phyloP scores from a whole-genome alignment of 2,888 invertebrate species.

The Chloroclystis v-ata region DNA sequence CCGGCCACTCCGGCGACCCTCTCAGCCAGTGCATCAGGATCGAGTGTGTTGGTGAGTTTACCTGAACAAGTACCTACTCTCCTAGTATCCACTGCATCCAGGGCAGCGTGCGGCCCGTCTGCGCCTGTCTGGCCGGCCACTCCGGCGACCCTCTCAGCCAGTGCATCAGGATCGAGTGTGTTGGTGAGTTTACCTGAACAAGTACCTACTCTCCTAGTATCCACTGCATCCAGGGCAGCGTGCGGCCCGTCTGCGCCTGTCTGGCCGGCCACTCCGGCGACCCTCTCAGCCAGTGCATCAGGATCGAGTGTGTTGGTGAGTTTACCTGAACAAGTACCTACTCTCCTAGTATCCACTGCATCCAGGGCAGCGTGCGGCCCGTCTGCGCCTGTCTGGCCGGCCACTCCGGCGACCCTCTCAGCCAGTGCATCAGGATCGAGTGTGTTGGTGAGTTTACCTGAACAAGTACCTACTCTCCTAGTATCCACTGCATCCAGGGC shows the following conservation, averaged over 20 bases:
- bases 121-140: conserved; percentile 87
- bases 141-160: conserved; percentile 87
- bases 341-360: no score
- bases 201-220: no score
- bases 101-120: conserved; percentile 85
- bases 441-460: conserved; percentile 82
- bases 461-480: conserved; percentile 48
- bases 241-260: conserved; percentile 88
- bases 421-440: conserved; percentile 84
- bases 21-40: conserved; percentile 84
- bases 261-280: conserved; percentile 88
- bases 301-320: conserved; percentile 83
- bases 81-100: conserved; percentile 82
- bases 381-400: conserved; percentile 89
- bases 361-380: conserved; percentile 82
- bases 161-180: conserved; percentile 86
- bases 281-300: conserved; percentile 84
- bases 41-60: conserved; percentile 83
- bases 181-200: conserved; percentile 73
- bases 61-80: conserved; percentile 48
- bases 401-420: conserved; percentile 87
- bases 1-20: conserved; percentile 89
- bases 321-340: conserved; percentile 48
- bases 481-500: conserved; percentile 80
- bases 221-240: conserved; percentile 82